Evolutionary conservation across 2,113 vertebrate species (phyloP).

Genomic region (Ahaetulla prasina): DNA sequence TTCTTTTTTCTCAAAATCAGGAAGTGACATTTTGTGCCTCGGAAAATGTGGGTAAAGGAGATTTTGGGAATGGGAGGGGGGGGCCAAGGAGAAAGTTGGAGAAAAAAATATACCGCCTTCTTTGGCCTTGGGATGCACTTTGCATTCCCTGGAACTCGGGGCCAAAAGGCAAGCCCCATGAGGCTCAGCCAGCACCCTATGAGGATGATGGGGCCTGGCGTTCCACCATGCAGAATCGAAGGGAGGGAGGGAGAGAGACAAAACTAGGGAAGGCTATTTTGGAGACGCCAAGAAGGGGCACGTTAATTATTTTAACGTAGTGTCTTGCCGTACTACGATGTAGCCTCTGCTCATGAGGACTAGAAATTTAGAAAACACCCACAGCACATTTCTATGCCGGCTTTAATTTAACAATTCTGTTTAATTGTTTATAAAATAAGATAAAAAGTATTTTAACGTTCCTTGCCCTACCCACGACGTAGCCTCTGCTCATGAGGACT

Average conservation of each 20-base stretch:
- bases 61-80: background rate
- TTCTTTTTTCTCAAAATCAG: background rate
- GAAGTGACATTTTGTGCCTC: background rate
- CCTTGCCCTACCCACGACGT: too few relatives aligned
- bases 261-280: background rate
- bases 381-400: too few relatives aligned
- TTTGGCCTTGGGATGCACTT: background rate
- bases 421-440: too few relatives aligned
- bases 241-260: background rate
- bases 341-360: too few relatives aligned
- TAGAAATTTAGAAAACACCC: too few relatives aligned
- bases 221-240: background rate
- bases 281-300: background rate
- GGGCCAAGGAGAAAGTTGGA: background rate
- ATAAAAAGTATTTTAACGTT: too few relatives aligned
- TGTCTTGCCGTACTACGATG: too few relatives aligned
- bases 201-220: background rate
- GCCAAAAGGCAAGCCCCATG: background rate
- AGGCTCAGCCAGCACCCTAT: background rate
- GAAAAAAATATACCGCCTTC: accelerated
- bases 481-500: background rate
- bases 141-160: background rate
- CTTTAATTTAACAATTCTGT: too few relatives aligned
- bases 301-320: too few relatives aligned
- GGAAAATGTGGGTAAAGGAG: background rate